A percentile compares a stretch with the other conserved stretches of the same genome.
These are phyloP conservation scores for Paedocypris sp. DNA, from an alignment of 2,113 vertebrate species.

Conservation along the genomic window DNA sequence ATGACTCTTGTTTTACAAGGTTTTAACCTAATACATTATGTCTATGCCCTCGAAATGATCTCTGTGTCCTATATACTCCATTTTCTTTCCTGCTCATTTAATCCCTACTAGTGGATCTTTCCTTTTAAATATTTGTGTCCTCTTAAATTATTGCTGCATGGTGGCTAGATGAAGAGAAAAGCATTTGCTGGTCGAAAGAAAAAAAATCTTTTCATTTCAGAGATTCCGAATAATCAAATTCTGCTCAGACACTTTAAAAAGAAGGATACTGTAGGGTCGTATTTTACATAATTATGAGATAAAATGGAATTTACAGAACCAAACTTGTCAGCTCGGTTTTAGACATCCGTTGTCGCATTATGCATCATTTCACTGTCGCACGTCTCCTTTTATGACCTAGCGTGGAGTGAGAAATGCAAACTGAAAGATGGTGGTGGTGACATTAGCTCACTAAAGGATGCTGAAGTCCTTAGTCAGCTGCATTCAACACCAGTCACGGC, in stretches of 20 bases:
- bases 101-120: not conserved
- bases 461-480: constrained; percentile 15
- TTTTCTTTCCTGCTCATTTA: constrained; percentile 1
- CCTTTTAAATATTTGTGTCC: not conserved
- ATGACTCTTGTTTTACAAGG: not conserved
- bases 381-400: not conserved
- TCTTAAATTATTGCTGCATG: constrained; percentile 4
- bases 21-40: not conserved
- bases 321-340: not conserved
- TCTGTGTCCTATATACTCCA: not conserved
- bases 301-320: not conserved
- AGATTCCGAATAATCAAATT: not conserved
- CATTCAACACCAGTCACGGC: not conserved
- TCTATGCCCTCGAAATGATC: not conserved
- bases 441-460: constrained; percentile 9
- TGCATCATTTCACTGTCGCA: not conserved
- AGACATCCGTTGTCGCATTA: too few species aligned
- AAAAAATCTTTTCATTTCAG: not conserved
- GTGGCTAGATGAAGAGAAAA: not conserved
- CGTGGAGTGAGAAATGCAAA: not conserved
- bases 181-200: not conserved
- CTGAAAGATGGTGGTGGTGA: not conserved
- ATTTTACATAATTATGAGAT: not conserved
- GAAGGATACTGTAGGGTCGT: not conserved
- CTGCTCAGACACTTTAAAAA: not conserved